These are phyloP conservation scores for Drosophila lowei DNA, from an alignment of 1,140 invertebrate genomes.

Conservation along the genomic window DNA sequence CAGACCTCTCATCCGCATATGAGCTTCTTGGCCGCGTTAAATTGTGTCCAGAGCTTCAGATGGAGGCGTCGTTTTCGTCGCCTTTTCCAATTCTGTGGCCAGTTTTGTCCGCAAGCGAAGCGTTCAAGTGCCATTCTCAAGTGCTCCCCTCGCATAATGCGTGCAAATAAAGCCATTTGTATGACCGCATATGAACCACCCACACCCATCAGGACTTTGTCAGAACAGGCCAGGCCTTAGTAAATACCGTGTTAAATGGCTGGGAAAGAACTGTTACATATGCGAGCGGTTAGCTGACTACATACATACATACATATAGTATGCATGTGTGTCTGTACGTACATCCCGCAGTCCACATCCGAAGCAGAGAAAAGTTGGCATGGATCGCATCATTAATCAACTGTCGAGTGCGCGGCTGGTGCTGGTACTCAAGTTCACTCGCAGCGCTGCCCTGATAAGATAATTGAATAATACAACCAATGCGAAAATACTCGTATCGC, in stretches of 20 bases:
- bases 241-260: conserved; percentile 2
- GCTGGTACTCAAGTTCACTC: conserved; percentile 14
- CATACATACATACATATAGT: neutral
- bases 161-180: conserved; percentile 36
- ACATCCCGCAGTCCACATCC: too few relatives aligned
- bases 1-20: neutral
- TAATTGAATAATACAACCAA: conserved; percentile 58
- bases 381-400: conserved; percentile 56
- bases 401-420: conserved; percentile 34
- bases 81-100: conserved; percentile 53
- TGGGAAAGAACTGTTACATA: conserved; percentile 8
- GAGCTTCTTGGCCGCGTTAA: conserved; percentile 15
- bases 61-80: neutral
- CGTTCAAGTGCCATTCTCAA: conserved; percentile 4
- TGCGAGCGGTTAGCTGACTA: conserved; percentile 17
- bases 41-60: neutral
- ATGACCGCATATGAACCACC: conserved; percentile 1
- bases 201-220: too few relatives aligned
- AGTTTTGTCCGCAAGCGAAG: conserved; percentile 18
- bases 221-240: too few relatives aligned
- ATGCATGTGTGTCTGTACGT: too few relatives aligned
- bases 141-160: conserved; percentile 16
- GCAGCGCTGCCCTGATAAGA: conserved; percentile 17
- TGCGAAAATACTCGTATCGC: conserved; percentile 11
- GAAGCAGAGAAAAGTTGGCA: conserved; percentile 25